Conservation (phyloP, 2,113 vertebrate species). For the Phocoena phocoena region DNA sequence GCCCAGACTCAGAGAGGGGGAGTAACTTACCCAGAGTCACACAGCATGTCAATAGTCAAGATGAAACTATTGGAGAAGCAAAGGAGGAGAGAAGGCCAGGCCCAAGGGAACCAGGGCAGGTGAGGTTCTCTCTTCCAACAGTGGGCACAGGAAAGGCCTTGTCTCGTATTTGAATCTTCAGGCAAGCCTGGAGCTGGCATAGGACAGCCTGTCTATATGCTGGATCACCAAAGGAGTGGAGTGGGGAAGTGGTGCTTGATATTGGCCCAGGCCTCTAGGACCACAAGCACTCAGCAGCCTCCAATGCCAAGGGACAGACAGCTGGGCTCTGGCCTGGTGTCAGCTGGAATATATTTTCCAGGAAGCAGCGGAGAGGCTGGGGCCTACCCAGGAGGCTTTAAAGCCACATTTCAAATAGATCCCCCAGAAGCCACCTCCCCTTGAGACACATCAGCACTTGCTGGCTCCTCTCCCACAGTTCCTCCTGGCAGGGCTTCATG, state of each 20-base stretch:
- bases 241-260: not conserved
- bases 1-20: not conserved
- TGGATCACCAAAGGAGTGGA: not conserved
- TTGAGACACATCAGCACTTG: not conserved
- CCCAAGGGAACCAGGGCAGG: not conserved
- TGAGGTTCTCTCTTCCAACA: accelerated
- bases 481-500: not conserved
- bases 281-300: not conserved
- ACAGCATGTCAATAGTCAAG: not conserved
- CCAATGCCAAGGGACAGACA: not conserved
- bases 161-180: not conserved
- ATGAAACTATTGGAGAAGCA: not conserved
- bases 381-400: not conserved
- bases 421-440: not conserved
- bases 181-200: not conserved
- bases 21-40: not conserved
- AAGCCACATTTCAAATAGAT: not conserved
- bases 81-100: not conserved
- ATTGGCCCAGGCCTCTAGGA: not conserved
- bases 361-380: not conserved
- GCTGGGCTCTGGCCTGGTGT: not conserved
- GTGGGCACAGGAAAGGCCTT: not conserved
- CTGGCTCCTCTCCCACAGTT: not conserved
- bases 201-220: not conserved
- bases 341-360: not conserved